Base-by-base conservation (phyloP, 2,113 vertebrate species). In the Protomyctophum bolini region DNA sequence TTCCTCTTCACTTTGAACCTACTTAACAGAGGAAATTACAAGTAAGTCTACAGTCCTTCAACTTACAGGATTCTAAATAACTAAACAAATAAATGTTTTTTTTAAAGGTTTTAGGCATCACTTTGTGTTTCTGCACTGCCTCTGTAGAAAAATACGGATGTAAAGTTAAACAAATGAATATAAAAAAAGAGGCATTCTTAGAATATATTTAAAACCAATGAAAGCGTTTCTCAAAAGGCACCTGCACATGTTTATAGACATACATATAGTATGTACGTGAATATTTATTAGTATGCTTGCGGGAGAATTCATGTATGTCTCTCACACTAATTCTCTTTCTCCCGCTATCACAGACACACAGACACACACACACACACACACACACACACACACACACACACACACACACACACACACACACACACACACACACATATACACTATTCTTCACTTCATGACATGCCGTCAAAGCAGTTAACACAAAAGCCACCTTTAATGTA, bases 401-500 rank as follows among this genome's bases (percentile, higher is more conserved):
- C 46, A 52, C 55, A 60, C 4, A 28, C 48, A 79, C 46, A 66
- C 7, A 55, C 10, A 55, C 14, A 9, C 74, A 81, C 58, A n/a
- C 62, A 79, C 78, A 66, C 4, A 55, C 81, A 77, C 69, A 80
- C 56, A 61, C 41, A 63, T 50, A 52, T 54, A 60, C 4, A 28
- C 48, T 69, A 58, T 73, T 81, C 80, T 87, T 76, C 83, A 82
- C 83, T 88, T 77, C 68, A 59, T 86, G 90, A 89, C 88, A 83
- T 64, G 48, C 80, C 79, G 75, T 91, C 90, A 90, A 89, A 87
- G 83, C 79, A 54, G 10, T 48, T 76, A 84, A 86, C 83, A 91
- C 89, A 92, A 90, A 91, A 89, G 88, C 48, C 85, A 80, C 80
- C 88, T 92, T 91, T 90, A 90, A 90, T 89, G 87, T 86, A 84